These are phyloP conservation scores for Mesorhabditis spiculigera DNA, from an alignment of 2,888 invertebrate species.

Conservation along the genomic window DNA sequence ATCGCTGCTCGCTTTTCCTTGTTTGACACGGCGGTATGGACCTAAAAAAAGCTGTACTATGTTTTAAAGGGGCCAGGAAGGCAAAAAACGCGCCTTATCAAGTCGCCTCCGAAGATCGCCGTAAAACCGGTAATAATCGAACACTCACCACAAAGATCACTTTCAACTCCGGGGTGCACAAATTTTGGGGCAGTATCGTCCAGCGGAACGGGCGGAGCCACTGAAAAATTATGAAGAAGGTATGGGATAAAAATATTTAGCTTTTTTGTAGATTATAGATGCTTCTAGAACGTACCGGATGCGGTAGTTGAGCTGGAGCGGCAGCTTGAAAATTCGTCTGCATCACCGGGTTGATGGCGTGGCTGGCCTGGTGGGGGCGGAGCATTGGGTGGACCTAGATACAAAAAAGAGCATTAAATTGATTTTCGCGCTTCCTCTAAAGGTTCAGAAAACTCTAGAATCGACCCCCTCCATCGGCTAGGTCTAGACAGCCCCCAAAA, in stretches of 20 bases:
- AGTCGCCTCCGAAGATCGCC: neutral
- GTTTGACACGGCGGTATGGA: constrained; percentile 1
- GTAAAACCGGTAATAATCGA: neutral
- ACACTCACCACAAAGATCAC: neutral
- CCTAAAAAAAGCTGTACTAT: neutral
- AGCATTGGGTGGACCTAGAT: neutral
- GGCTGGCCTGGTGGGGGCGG: neutral
- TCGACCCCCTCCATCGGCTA: no score
- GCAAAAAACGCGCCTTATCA: neutral
- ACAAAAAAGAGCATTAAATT: neutral
- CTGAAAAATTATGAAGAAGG: neutral
- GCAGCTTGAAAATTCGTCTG: neutral
- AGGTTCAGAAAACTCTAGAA: no score
- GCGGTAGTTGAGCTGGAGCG: neutral
- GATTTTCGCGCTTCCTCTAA: no score
- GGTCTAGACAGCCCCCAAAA: no score
- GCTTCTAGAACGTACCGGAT: neutral
- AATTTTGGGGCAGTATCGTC: neutral
- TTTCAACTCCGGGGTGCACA: neutral
- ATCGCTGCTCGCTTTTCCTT: neutral
- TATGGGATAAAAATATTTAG: no score
- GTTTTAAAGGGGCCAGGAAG: neutral
- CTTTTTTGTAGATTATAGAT: no score
- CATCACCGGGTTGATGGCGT: neutral
- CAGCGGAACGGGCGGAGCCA: neutral